A percentile compares a stretch with the other conserved stretches of the same genome.
These are phyloP conservation scores for Drosophila formosana DNA, from an alignment of 2,888 invertebrate genomes.

Conservation along the genomic window DNA sequence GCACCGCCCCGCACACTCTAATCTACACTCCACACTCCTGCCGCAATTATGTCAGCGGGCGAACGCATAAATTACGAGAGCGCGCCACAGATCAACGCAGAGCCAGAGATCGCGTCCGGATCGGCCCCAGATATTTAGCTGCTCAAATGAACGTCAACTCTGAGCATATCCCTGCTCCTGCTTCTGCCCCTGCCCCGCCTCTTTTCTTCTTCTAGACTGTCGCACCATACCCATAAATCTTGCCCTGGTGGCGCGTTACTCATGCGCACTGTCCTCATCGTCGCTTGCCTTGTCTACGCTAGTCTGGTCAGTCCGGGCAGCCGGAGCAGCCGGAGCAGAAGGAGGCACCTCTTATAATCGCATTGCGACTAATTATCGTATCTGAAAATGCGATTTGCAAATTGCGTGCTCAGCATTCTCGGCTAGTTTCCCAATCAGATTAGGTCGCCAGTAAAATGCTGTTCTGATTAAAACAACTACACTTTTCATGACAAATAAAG, in stretches of 20 bases:
- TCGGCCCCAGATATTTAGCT: conserved; percentile 4
- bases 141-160: conserved; percentile 65
- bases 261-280: conserved; percentile 68
- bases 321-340: background rate
- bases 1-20: background rate
- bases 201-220: background rate
- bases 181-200: background rate
- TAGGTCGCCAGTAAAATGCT: conserved; percentile 9
- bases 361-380: conserved; percentile 83
- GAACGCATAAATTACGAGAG: conserved; percentile 71
- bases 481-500: no score
- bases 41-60: conserved; percentile 75
- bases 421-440: conserved; percentile 43
- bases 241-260: conserved; percentile 70
- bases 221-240: conserved; percentile 63
- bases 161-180: background rate
- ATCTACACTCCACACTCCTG: conserved; percentile 20
- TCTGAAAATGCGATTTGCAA: conserved; percentile 76
- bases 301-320: conserved; percentile 1
- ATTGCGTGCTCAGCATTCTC: conserved; percentile 50
- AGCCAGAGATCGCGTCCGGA: conserved; percentile 35
- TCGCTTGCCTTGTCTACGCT: conserved; percentile 10
- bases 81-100: conserved; percentile 34
- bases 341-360: conserved; percentile 77
- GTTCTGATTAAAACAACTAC: background rate